phyloP scores from a whole-genome alignment of 2,797 vertebrate genomes.

The Anolis apletophallus region DNA sequence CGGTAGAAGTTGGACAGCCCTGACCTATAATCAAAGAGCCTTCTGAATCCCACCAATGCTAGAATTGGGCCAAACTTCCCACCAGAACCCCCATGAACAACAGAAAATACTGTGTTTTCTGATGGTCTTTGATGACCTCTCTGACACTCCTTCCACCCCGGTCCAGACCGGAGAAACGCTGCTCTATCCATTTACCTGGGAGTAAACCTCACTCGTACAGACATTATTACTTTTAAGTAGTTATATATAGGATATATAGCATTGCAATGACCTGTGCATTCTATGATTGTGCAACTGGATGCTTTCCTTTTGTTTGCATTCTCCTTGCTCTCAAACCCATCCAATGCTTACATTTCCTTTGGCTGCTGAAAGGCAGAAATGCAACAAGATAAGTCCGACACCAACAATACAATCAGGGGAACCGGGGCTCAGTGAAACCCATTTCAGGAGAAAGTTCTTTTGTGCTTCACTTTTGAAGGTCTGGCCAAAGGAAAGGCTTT shows the following conservation, averaged over 20 bases:
- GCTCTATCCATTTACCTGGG: too few species aligned
- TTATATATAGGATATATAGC: background rate
- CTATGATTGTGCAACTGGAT: background rate
- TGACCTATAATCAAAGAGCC: too few species aligned
- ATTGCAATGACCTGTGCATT: slow-evolving; percentile 14
- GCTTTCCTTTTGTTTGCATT: slow-evolving; percentile 18
- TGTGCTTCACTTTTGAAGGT: slow-evolving; percentile 12
- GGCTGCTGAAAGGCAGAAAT: slow-evolving; percentile 22
- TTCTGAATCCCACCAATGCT: too few species aligned
- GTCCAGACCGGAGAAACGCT: too few species aligned
- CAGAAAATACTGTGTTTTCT: too few species aligned
- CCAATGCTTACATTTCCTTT: background rate
- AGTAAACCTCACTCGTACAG: background rate
- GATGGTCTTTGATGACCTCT: too few species aligned
- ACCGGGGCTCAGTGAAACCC: background rate
- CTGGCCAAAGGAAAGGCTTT: slow-evolving; percentile 70
- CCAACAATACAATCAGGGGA: slow-evolving; percentile 41
- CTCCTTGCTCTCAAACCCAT: background rate
- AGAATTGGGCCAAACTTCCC: too few species aligned
- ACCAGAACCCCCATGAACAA: too few species aligned
- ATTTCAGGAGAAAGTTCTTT: slow-evolving; percentile 48
- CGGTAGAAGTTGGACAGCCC: too few species aligned
- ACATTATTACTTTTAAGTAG: background rate
- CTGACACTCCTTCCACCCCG: too few species aligned
- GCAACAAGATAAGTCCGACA: slow-evolving; percentile 24